phyloP scores from a whole-genome alignment of 1,140 invertebrate genomes.

The Trachymyrmex septentrionalis region DNA sequence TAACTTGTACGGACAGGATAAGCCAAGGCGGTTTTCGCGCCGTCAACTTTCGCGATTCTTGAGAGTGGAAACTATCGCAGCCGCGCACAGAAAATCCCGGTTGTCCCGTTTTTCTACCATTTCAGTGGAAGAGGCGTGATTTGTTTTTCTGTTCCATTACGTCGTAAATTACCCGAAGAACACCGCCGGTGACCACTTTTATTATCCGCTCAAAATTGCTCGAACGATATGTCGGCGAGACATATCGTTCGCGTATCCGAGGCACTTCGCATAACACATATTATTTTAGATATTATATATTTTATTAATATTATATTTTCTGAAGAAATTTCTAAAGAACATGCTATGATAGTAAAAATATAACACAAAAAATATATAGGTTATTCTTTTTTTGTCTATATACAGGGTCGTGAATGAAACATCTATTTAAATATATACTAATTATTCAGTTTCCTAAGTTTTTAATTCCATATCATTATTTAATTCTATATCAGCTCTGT shows the following conservation, averaged over 20 bases:
- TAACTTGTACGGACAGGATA: slow-evolving; percentile 50
- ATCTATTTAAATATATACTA: too few species aligned
- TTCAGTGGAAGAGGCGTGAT: neutral
- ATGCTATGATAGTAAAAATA: neutral
- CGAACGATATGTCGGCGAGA: neutral
- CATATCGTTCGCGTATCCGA: too few species aligned
- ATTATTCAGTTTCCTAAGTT: too few species aligned
- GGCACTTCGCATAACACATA: neutral
- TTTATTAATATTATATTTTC: neutral
- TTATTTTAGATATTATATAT: neutral
- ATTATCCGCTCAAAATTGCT: slow-evolving; percentile 10
- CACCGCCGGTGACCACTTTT: neutral
- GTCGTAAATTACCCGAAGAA: slow-evolving; percentile 16
- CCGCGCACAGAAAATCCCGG: slow-evolving; percentile 16
- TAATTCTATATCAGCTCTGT: too few species aligned
- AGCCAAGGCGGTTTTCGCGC: slow-evolving; percentile 58
- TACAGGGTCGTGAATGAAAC: too few species aligned
- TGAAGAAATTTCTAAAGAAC: neutral
- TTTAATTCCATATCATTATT: too few species aligned
- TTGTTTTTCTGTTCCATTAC: slow-evolving; percentile 39
- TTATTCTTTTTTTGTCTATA: too few species aligned
- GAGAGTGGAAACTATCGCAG: slow-evolving; percentile 40
- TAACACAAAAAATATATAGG: too few species aligned
- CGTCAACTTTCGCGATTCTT: slow-evolving; percentile 51
- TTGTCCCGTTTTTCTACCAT: neutral